Evolutionary conservation across 2,113 vertebrate species (phyloP).

Genomic region (Corythaixoides concolor): DNA sequence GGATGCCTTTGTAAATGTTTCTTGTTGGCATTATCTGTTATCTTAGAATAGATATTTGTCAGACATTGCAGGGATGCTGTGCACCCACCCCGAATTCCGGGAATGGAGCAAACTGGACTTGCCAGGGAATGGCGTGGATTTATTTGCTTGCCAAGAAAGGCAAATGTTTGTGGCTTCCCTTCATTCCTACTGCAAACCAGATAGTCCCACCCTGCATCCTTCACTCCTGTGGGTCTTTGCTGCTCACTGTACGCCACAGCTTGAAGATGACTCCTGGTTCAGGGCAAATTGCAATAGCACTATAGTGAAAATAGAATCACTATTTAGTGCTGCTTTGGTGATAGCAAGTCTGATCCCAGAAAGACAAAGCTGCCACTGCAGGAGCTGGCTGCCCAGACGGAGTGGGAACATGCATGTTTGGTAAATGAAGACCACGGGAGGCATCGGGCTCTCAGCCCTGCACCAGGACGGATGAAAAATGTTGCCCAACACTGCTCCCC

Average conservation of each 20-base stretch:
- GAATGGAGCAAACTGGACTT: background rate
- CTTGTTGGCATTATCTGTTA: background rate
- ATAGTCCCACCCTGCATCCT: background rate
- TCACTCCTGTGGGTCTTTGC: background rate
- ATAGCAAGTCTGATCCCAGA: background rate
- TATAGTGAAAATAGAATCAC: background rate
- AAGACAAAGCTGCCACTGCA: background rate
- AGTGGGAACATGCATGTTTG: background rate
- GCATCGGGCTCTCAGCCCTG: background rate
- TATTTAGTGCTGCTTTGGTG: too few species aligned
- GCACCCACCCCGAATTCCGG: constrained; percentile 40
- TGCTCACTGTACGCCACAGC: background rate
- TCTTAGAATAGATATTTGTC: background rate
- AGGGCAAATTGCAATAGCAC: background rate
- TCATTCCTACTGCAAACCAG: background rate
- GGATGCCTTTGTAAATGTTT: background rate
- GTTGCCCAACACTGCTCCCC: constrained; percentile 22
- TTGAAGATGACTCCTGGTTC: background rate
- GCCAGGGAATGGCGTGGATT: background rate
- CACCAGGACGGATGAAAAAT: background rate
- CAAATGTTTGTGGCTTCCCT: background rate
- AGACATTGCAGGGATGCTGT: constrained; percentile 1
- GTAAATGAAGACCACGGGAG: background rate
- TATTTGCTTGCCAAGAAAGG: background rate
- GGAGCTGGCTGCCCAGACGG: background rate